A percentile compares a stretch with the other conserved stretches of the same genome.
Conservation (phyloP, 2,797 vertebrate species). For the Tragopan temminckii region DNA sequence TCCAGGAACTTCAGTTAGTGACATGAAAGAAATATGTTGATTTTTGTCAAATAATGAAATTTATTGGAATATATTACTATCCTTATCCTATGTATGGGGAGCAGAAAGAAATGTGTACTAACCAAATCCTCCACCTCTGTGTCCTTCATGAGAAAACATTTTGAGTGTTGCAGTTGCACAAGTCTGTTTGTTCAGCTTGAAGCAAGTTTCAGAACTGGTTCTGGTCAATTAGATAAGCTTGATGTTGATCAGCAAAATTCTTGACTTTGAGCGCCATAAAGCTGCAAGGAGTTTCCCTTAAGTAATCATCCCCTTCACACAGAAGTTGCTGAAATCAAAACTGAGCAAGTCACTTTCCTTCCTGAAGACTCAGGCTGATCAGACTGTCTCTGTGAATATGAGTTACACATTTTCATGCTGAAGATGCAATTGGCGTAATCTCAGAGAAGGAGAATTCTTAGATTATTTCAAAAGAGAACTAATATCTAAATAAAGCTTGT, state of each 20-base stretch:
- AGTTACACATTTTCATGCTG: not conserved
- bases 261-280: not conserved
- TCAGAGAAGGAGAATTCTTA: not conserved
- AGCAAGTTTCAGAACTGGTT: conserved; percentile 27
- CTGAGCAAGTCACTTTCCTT: not conserved
- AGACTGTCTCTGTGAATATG: not conserved
- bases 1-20: not conserved
- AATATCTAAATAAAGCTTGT: not conserved
- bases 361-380: not conserved
- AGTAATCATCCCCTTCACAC: not conserved
- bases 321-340: conserved; percentile 5
- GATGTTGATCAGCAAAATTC: conserved; percentile 11
- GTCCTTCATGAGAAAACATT: conserved; percentile 15
- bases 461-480: not conserved
- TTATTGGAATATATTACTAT: not conserved
- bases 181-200: conserved; percentile 28
- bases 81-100: not conserved
- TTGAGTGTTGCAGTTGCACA: not conserved
- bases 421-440: not conserved
- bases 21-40: not conserved
- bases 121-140: not conserved
- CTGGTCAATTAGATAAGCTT: conserved; percentile 26
- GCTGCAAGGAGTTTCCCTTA: not conserved
- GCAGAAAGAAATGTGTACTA: not conserved
- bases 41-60: not conserved